These are phyloP conservation scores for Aricia agestis DNA, from an alignment of 1,140 invertebrate genomes.

Conservation along the genomic window DNA sequence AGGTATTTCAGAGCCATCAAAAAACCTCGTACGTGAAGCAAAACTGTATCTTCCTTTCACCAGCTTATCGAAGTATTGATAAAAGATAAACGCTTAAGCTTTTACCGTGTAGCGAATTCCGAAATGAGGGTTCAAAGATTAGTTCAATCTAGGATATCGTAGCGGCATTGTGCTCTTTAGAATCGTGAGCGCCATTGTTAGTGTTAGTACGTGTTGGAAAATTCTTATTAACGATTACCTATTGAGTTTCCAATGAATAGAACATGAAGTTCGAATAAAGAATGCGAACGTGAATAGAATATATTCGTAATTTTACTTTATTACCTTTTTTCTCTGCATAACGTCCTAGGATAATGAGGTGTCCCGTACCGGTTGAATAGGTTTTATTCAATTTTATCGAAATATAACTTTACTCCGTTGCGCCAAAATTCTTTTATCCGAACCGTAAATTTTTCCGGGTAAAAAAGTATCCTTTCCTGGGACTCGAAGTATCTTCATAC, in stretches of 20 bases:
- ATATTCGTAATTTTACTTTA: neutral
- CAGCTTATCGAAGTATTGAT: no score
- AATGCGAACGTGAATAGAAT: neutral
- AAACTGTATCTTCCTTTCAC: no score
- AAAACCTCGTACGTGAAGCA: no score
- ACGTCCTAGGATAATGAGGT: no score
- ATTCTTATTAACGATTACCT: slow-evolving; percentile 14
- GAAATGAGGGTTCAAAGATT: slow-evolving; percentile 8
- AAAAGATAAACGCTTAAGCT: neutral
- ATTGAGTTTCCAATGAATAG: slow-evolving; percentile 14
- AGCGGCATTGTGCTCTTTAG: slow-evolving; percentile 10
- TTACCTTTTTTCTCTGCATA: neutral
- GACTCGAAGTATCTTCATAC: no score
- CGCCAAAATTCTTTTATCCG: no score
- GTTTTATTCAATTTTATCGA: no score
- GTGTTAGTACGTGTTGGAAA: slow-evolving; percentile 7
- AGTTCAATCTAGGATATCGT: slow-evolving; percentile 5
- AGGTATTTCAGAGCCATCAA: no score
- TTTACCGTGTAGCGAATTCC: neutral
- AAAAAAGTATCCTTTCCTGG: no score
- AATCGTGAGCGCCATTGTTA: slow-evolving; percentile 3
- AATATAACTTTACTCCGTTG: no score
- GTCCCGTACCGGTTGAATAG: no score
- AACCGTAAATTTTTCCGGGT: no score
- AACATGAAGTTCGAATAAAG: neutral